A percentile compares a stretch with the other conserved stretches of the same genome.
These are phyloP conservation scores for Callospermophilus lateralis DNA, from an alignment of 2,113 vertebrate genomes.

Conservation along the genomic window DNA sequence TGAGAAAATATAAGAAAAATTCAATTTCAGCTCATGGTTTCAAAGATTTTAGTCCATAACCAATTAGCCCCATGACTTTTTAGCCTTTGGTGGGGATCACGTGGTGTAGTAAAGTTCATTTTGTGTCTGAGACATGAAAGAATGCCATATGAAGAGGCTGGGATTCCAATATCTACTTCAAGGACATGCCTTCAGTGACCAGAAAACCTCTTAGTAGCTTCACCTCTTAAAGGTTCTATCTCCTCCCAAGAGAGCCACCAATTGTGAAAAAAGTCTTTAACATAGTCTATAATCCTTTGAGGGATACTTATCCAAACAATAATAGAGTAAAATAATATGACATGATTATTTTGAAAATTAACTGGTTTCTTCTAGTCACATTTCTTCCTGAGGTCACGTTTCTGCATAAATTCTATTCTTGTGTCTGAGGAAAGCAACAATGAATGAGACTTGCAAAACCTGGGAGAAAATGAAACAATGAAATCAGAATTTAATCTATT, in stretches of 20 bases:
- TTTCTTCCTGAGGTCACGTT: constrained; percentile 25
- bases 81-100: neutral
- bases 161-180: neutral
- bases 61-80: neutral
- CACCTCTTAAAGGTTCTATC: neutral
- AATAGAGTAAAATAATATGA: neutral
- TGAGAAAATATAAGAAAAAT: neutral
- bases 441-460: constrained; percentile 73
- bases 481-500: neutral
- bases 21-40: neutral
- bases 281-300: neutral
- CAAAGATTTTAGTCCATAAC: neutral
- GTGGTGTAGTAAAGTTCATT: neutral
- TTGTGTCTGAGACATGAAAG: neutral
- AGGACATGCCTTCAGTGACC: neutral
- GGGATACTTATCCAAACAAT: neutral
- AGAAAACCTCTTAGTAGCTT: neutral
- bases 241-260: neutral
- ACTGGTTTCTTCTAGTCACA: neutral
- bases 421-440: constrained; percentile 42
- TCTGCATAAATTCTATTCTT: constrained; percentile 68
- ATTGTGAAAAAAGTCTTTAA: neutral
- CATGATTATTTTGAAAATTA: constrained; percentile 37
- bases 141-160: neutral
- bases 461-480: constrained; percentile 64